A percentile compares a stretch with the other conserved stretches of the same genome.
Evolutionary conservation across 2,888 invertebrate genomes (phyloP).

Genomic region (Ceriagrion tenellum): DNA sequence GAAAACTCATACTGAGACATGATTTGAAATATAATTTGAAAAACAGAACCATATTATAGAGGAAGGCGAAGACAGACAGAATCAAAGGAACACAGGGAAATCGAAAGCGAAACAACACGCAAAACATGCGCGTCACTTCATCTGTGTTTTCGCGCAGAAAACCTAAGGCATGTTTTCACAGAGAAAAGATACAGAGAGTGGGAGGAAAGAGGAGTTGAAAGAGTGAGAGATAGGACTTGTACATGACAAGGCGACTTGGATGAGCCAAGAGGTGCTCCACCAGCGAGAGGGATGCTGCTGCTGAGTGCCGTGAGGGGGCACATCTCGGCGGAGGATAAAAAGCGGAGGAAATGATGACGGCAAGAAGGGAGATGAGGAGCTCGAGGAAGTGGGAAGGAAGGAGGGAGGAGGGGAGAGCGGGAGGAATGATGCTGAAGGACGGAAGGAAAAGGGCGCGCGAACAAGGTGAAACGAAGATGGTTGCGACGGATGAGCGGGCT

Average conservation of each 20-base stretch:
- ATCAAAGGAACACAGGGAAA: no score
- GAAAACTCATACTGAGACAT: background rate
- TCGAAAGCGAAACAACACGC: background rate
- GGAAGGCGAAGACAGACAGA: background rate
- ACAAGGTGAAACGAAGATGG: background rate
- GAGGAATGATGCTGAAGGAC: background rate
- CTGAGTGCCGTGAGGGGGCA: background rate
- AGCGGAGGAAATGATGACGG: background rate
- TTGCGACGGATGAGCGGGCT: background rate
- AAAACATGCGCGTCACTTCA: background rate
- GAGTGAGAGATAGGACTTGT: background rate
- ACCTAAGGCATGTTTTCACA: background rate
- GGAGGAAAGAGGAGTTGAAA: background rate
- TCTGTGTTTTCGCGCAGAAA: background rate
- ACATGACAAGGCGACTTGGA: slow-evolving; percentile 40
- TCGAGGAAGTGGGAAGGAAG: slow-evolving; percentile 17
- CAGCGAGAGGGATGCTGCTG: background rate
- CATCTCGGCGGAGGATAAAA: background rate
- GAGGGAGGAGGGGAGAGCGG: slow-evolving; percentile 23
- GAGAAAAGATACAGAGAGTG: background rate
- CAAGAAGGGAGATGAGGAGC: background rate
- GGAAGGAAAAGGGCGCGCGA: background rate
- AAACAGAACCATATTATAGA: background rate
- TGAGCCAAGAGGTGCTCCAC: slow-evolving; percentile 37
- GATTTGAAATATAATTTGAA: background rate